These are phyloP conservation scores for Smithornis capensis DNA, from an alignment of 2,113 vertebrate genomes.

Conservation along the genomic window DNA sequence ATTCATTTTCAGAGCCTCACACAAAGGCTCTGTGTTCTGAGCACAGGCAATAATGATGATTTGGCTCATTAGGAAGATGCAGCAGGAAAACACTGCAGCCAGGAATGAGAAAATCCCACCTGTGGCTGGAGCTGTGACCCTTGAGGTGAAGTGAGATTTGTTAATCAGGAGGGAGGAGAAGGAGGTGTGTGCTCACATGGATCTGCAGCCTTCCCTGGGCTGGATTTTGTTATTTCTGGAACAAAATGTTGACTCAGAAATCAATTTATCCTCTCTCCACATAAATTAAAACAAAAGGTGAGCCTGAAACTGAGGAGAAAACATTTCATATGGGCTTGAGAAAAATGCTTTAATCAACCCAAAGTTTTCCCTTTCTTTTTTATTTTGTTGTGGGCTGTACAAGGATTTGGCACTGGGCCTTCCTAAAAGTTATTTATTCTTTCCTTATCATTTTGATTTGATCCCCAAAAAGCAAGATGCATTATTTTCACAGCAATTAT, in stretches of 20 bases:
- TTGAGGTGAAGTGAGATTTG: not conserved
- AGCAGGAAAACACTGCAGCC: not conserved
- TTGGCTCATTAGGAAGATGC: not conserved
- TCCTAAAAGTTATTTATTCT: not conserved
- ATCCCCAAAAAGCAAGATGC: not conserved
- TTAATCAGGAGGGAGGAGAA: not conserved
- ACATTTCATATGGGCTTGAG: not conserved
- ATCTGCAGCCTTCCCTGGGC: not conserved
- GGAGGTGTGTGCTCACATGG: fast-evolving
- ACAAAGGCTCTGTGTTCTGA: not conserved
- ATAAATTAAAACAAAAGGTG: not conserved
- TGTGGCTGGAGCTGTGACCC: fast-evolving
- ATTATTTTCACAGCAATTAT: not conserved
- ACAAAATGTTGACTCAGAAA: not conserved
- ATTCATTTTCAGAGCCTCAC: not conserved
- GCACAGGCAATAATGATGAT: not conserved
- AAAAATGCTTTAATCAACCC: not conserved
- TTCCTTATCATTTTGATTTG: not conserved
- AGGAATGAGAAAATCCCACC: not conserved
- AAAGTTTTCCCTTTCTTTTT: not conserved
- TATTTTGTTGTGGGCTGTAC: not conserved
- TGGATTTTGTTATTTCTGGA: not conserved
- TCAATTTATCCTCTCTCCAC: not conserved
- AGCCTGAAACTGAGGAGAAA: not conserved
- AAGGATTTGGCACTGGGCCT: not conserved